Conservation (phyloP, 2,888 invertebrate species). For the Carabus problematicus region DNA sequence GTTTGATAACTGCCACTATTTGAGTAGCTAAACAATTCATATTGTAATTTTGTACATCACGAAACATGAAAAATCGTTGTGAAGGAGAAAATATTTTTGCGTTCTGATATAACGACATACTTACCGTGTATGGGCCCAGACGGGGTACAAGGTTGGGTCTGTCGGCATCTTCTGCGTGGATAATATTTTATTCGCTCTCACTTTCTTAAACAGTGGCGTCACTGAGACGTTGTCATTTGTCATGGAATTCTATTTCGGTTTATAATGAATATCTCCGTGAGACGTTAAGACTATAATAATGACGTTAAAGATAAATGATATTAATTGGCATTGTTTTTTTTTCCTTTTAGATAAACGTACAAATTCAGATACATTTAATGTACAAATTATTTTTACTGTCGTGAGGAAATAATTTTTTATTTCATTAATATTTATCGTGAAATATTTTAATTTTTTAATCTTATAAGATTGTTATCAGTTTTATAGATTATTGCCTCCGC, state of each 20-base stretch:
- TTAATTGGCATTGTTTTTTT: no score
- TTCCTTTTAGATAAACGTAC: no score
- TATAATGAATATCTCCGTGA: neutral
- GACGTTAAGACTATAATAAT: neutral
- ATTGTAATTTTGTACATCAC: constrained; percentile 23
- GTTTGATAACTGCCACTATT: no score
- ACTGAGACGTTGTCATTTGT: neutral
- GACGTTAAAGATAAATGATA: no score
- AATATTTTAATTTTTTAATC: no score
- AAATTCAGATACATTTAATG: no score
- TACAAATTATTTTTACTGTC: no score
- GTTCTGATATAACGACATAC: constrained; percentile 23
- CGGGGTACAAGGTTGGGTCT: constrained; percentile 21
- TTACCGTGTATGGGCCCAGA: constrained; percentile 6
- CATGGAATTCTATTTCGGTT: neutral
- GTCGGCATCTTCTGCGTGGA: constrained; percentile 10
- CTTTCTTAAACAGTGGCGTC: constrained; percentile 29
- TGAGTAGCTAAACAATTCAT: constrained; percentile 29
- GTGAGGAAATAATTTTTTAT: no score
- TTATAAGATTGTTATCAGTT: no score
- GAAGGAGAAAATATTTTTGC: constrained; percentile 33
- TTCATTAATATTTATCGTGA: no score
- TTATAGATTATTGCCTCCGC: no score
- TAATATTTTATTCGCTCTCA: constrained; percentile 29
- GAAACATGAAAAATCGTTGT: constrained; percentile 8